A percentile compares a stretch with the other conserved stretches of the same genome.
These are phyloP conservation scores for Drosophila silvestris DNA, from an alignment of 2,888 invertebrate genomes.

Conservation along the genomic window DNA sequence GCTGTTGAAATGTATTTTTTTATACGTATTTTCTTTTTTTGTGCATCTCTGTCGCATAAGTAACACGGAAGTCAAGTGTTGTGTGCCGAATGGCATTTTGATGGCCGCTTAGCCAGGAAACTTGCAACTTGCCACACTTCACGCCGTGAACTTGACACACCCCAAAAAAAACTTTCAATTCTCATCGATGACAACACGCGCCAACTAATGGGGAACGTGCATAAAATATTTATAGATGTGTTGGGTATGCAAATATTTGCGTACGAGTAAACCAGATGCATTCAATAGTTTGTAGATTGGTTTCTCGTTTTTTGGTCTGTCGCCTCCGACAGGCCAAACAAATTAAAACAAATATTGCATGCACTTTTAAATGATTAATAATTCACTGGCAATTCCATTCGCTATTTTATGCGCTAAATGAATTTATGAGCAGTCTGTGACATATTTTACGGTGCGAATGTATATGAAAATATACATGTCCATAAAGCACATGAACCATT, in stretches of 20 bases:
- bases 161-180: slow-evolving; percentile 38
- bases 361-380: slow-evolving; percentile 68
- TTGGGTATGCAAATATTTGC: slow-evolving; percentile 23
- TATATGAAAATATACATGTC: slow-evolving; percentile 3
- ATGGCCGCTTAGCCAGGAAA: slow-evolving; percentile 55
- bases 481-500: slow-evolving; percentile 5
- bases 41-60: slow-evolving; percentile 31
- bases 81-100: slow-evolving; percentile 47
- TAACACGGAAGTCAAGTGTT: slow-evolving; percentile 50
- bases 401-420: slow-evolving; percentile 61
- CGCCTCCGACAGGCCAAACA: slow-evolving; percentile 22
- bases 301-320: slow-evolving; percentile 54
- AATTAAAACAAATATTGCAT: slow-evolving; percentile 51
- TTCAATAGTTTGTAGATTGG: slow-evolving; percentile 33
- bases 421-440: slow-evolving; percentile 71
- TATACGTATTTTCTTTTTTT: neutral
- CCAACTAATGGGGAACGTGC: slow-evolving; percentile 63
- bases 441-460: slow-evolving; percentile 46
- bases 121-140: slow-evolving; percentile 37
- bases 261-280: slow-evolving; percentile 4
- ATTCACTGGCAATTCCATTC: slow-evolving; percentile 59
- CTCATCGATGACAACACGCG: slow-evolving; percentile 62
- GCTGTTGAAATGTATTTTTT: neutral
- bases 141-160: slow-evolving; percentile 62
- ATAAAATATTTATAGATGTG: slow-evolving; percentile 52